phyloP scores from a whole-genome alignment of 1,140 invertebrate genomes.

The Epicauta chinensis region DNA sequence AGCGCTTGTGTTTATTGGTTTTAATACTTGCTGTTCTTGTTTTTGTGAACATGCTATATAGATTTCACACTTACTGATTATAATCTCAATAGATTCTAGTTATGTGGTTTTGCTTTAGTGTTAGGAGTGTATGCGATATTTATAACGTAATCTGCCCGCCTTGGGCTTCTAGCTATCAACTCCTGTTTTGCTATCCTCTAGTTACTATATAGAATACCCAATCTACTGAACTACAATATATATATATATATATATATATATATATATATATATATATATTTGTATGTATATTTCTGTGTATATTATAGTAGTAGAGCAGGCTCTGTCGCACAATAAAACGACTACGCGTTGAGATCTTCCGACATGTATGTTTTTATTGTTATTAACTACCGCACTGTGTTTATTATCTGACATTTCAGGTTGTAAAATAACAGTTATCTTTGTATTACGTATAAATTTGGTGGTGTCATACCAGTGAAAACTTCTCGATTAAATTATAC shows the following conservation, averaged over 20 bases:
- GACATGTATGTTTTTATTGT: constrained; percentile 13
- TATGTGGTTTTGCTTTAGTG: constrained; percentile 1
- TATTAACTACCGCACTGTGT: constrained; percentile 12
- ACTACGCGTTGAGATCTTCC: constrained; percentile 8
- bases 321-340: constrained; percentile 12
- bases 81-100: constrained; percentile 8
- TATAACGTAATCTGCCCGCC: constrained; percentile 7
- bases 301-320: neutral
- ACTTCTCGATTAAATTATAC: no score
- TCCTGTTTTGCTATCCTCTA: constrained; percentile 1
- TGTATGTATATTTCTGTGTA: no score
- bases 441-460: no score
- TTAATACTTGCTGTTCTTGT: neutral
- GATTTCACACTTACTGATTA: constrained; percentile 17
- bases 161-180: constrained; percentile 8
- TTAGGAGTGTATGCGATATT: neutral
- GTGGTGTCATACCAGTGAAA: no score
- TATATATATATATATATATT: neutral
- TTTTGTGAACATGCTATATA: constrained; percentile 4
- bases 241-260: constrained; percentile 6
- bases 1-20: no score
- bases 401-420: constrained; percentile 7
- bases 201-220: no score
- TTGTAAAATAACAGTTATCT: no score
- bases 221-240: constrained; percentile 4